Evolutionary conservation across 2,888 invertebrate species (phyloP), one percentile per base, ranked within the genome.

Genomic region (Harpagoxenus sublaevis): DNA sequence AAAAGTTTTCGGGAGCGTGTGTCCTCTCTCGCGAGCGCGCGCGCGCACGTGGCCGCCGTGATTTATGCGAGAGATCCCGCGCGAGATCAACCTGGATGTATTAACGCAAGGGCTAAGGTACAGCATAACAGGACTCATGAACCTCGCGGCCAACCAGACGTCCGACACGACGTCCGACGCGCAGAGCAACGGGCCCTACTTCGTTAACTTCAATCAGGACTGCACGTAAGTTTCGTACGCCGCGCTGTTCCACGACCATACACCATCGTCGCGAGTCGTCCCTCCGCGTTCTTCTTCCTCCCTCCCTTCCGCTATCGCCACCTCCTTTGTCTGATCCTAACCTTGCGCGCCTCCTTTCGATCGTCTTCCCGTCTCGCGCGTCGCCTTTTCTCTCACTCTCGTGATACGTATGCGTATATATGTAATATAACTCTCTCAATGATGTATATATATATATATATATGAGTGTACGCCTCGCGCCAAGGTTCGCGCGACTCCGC

Each of bases 151-250:
- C 18, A 97, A 96, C 96, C 97, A 97, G 96, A 96, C 96, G 94
- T 96, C 97, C 95, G 97, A 97, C 60, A 71, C 78, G 78, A 78
- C 78, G 79, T 95, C 96, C 97, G 78, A 78, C 35, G 68, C 78
- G 95, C 97, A 97, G 96, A 97, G 97, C 95, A 78, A 78, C 45
- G 98, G 97, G 95, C 97, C 97, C 95, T 97, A 98, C 95, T 99
- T 98, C 96, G 98, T 99, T 93, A 99, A 98, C 96, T 99, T 99
- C 95, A 99, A 99, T 96, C 99, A 99, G 96, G 99, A 99, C 95
- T 98, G 97, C 97, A 98, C 99, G 99, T 99, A 97, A 98, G 98
- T 97, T 35, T 53, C 48, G 35, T 35, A 35, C 35, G 51, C 74
- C 60, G 35, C 35, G 35, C 35, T 5, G 35, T 6, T 35, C 6